Evolutionary conservation across 2,797 vertebrate genomes (phyloP), one percentile per base, ranked within the genome.

Genomic region (Anas flavirostris): DNA sequence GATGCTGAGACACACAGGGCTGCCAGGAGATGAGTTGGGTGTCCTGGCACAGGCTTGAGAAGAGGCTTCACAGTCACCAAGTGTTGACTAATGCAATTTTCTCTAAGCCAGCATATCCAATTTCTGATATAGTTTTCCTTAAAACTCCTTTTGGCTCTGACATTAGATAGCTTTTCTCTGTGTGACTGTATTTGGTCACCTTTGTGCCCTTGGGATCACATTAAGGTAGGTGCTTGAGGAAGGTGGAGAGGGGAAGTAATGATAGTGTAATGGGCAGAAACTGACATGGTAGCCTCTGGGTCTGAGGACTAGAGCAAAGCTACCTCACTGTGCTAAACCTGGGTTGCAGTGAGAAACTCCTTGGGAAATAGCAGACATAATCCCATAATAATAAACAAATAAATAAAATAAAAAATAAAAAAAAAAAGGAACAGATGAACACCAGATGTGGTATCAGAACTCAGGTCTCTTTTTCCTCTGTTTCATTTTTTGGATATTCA

Each of bases 41-140:
- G 23, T 19, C 41, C 59, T 44, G 46, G 52, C 39, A 60, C 23
- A 62, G 59, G 22, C 6, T 21, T 19, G 53, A 67, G 23, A 8
- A 76, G 58, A 70, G 28, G 31, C 35, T 58, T 60, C 48, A 35
- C 21, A 44, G 58, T 19, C 58, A 56, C 29, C 22, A 25, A 76
- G 35, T 2, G 0, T 17, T 2, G 1, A 25, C 21, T 25, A 5
- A 41, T 52, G 25, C 1, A 1, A 62, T n/a, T 28, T 18, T 58
- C 12, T 35, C 33, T 56, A 44, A 39, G 29, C 10, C 39, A 70
- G 23, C 15, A 3, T 6, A 80, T 6, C 10, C 52, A 16, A 16
- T 48, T 60, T 16, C 23, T 58, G 35, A 19, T 28, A 52, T 10
- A 62, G 46, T 53, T 67, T 50, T 72, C 41, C 28, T 72, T 60